A percentile compares a stretch with the other conserved stretches of the same genome.
Evolutionary conservation across 2,113 vertebrate species (phyloP).

Genomic region (Xiphophorus maculatus): DNA sequence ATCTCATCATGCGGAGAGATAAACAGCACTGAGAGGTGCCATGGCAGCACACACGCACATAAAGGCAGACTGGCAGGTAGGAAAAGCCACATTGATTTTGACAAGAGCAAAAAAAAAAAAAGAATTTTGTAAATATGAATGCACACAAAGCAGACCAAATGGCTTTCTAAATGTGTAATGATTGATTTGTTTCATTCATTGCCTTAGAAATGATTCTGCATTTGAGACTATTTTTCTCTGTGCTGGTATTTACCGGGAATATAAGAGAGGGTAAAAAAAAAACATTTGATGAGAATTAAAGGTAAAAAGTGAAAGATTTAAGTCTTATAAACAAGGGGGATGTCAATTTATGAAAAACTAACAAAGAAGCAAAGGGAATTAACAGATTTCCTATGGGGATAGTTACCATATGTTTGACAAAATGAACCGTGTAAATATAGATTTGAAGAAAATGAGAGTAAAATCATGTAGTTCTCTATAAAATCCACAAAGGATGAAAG

Average conservation of each 20-base stretch:
- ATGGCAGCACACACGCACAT: constrained; percentile 40
- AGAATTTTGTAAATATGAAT: constrained; percentile 65
- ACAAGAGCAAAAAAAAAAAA: constrained; percentile 68
- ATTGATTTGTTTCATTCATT: constrained; percentile 60
- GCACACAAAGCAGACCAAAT: constrained; percentile 60
- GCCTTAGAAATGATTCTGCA: constrained; percentile 43
- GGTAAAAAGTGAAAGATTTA: neutral
- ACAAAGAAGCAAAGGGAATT: constrained; percentile 27
- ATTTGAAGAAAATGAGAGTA: constrained; percentile 10
- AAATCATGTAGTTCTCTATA: constrained; percentile 4
- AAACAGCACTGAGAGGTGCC: constrained; percentile 53
- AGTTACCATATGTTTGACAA: constrained; percentile 6
- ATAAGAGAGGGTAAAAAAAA: constrained; percentile 43
- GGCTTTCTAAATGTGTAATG: constrained; percentile 70
- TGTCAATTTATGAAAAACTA: constrained; percentile 19
- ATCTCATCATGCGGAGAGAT: constrained; percentile 66
- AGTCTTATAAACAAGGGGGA: constrained; percentile 23
- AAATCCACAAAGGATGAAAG: constrained; percentile 1
- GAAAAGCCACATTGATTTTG: constrained; percentile 74
- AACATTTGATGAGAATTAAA: constrained; percentile 45
- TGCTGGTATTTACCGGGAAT: constrained; percentile 45
- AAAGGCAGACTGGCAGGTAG: constrained; percentile 36
- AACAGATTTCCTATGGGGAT: constrained; percentile 25
- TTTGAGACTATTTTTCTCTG: constrained; percentile 56
- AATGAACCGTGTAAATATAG: constrained; percentile 10